These are phyloP conservation scores for Mormyrus lacerda DNA, from an alignment of 2,113 vertebrate genomes.

Conservation along the genomic window DNA sequence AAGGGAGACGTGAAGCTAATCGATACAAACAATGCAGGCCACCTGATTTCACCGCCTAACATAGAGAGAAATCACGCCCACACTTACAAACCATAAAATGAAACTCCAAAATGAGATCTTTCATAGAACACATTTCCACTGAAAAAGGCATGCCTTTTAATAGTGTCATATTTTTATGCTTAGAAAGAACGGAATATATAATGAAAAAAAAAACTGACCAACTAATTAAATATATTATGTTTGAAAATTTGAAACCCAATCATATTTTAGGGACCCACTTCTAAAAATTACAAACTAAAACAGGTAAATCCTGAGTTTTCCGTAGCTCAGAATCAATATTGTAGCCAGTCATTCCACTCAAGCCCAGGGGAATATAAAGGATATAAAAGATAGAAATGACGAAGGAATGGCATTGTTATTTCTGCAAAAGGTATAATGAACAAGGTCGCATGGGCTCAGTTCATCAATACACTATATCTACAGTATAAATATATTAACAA, in stretches of 20 bases:
- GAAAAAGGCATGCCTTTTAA: not conserved
- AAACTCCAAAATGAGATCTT: not conserved
- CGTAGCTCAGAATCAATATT: not conserved
- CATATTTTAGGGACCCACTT: not conserved
- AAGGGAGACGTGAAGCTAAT: not conserved
- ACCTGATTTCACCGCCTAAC: not conserved
- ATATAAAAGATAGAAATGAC: not conserved
- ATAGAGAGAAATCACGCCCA: not conserved
- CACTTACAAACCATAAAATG: not conserved
- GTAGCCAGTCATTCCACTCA: not conserved
- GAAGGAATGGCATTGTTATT: not conserved
- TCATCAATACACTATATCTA: not conserved
- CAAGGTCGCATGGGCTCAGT: not conserved
- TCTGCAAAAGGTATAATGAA: not conserved
- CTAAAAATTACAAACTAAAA: not conserved
- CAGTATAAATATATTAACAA: not conserved
- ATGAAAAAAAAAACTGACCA: not conserved
- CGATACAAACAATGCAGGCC: not conserved
- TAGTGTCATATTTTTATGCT: not conserved
- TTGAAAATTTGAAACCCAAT: not conserved
- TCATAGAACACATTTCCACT: not conserved
- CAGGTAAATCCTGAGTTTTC: not conserved
- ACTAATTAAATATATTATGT: not conserved
- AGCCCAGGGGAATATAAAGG: not conserved
- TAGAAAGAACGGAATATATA: not conserved